Conservation (phyloP, 92 coral and sea anemone genomes). For the Montipora capitata region DNA sequence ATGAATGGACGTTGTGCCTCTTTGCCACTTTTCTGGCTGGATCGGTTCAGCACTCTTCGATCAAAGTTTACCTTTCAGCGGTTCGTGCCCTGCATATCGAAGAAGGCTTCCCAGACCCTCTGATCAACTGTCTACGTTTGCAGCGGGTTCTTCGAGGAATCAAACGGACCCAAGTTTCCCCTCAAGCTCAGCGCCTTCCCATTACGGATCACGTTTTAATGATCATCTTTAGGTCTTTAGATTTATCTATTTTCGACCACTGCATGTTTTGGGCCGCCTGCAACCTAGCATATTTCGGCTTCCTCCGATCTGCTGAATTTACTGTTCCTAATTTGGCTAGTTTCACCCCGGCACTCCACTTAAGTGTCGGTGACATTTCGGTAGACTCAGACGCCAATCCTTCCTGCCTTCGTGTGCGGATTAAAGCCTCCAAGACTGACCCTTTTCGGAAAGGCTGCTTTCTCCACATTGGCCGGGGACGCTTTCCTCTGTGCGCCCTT, state of each 20-base stretch:
- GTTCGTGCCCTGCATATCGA: slow-evolving; percentile 2
- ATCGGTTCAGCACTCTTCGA: slow-evolving; percentile 16
- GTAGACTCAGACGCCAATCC: slow-evolving; percentile 41
- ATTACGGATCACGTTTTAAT: slow-evolving; percentile 14
- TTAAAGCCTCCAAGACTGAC: slow-evolving; percentile 71
- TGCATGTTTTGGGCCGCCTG: slow-evolving; percentile 69
- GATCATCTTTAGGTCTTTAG: background rate
- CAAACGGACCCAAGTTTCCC: too few species aligned
- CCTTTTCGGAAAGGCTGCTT: slow-evolving; percentile 55
- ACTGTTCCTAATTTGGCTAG: slow-evolving; percentile 20
- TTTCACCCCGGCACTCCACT: slow-evolving; percentile 19
- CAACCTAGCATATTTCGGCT: slow-evolving; percentile 51
- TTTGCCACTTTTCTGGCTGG: slow-evolving; percentile 28
- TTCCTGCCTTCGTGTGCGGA: slow-evolving; percentile 23
- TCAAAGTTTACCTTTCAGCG: slow-evolving; percentile 15
- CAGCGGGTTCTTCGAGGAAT: background rate
- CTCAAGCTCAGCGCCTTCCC: too few species aligned
- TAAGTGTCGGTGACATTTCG: slow-evolving; percentile 44
- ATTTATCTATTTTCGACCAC: slow-evolving; percentile 14
- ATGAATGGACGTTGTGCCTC: slow-evolving; percentile 34
- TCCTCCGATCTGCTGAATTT: slow-evolving; percentile 56
- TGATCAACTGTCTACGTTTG: background rate
- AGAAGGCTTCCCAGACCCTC: background rate
- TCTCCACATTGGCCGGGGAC: slow-evolving; percentile 34
- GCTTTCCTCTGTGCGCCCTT: slow-evolving; percentile 45